Evolutionary conservation across 2,113 vertebrate species (phyloP).

Genomic region (Stegastes partitus): DNA sequence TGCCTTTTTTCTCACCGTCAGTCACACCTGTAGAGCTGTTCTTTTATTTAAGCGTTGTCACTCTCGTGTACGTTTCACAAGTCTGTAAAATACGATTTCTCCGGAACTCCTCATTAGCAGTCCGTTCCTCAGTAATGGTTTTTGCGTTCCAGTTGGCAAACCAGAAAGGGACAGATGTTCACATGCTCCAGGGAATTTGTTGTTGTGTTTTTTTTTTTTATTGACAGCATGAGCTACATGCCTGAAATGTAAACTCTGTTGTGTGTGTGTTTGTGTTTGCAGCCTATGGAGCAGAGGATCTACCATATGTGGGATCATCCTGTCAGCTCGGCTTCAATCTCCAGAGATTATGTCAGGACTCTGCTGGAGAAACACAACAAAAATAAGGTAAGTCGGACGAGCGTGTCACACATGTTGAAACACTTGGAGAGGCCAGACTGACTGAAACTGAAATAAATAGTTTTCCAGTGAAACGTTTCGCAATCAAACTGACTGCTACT

Average conservation of each 20-base stretch:
- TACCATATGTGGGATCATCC: conserved; percentile 92
- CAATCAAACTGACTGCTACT: too few relatives aligned
- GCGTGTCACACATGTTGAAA: not conserved
- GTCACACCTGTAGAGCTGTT: conserved; percentile 16
- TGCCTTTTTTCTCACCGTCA: not conserved
- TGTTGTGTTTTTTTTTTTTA: not conserved
- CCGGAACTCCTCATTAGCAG: conserved; percentile 50
- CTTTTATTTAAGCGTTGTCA: conserved; percentile 17
- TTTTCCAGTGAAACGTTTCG: too few relatives aligned
- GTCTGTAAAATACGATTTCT: not conserved
- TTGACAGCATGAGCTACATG: conserved; percentile 42
- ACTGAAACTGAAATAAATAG: too few relatives aligned
- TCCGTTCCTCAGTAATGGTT: conserved; percentile 15
- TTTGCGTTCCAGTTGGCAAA: conserved; percentile 47
- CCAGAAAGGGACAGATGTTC: conserved; percentile 61
- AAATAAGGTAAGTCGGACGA: conserved; percentile 81
- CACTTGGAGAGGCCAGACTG: too few relatives aligned
- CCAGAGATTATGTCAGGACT: conserved; percentile 87
- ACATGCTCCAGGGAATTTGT: conserved; percentile 25
- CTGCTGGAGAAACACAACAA: conserved; percentile 85
- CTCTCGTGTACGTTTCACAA: not conserved
- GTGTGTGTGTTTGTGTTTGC: conserved; percentile 51
- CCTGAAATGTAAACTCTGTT: conserved; percentile 45
- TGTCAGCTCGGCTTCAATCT: conserved; percentile 88
- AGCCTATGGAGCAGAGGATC: conserved; percentile 88